Evolutionary conservation across 2,888 invertebrate genomes (phyloP).

Genomic region (Platerodrilus igneus): DNA sequence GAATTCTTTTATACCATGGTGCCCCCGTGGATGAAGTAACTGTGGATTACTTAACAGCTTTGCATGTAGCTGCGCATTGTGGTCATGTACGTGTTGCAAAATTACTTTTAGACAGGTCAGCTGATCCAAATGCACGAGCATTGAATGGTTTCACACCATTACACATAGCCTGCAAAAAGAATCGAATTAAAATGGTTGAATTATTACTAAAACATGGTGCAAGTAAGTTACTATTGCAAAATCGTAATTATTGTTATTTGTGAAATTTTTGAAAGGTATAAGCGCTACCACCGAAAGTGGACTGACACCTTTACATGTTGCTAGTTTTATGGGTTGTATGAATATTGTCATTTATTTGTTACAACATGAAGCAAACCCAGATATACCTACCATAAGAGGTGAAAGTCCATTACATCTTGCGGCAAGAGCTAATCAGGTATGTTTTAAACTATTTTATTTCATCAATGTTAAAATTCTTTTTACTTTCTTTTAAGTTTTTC

Average conservation of each 20-base stretch:
- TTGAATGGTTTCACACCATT: constrained; percentile 97
- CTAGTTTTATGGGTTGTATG: constrained; percentile 99
- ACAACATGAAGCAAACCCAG: constrained; percentile 89
- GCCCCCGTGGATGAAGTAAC: constrained; percentile 99
- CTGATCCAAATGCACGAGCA: constrained; percentile 95
- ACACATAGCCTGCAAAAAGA: constrained; percentile 99
- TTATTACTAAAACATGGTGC: constrained; percentile 92
- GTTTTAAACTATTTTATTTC: constrained; percentile 5
- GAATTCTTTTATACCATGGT: constrained; percentile 85
- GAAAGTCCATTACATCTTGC: constrained; percentile 97
- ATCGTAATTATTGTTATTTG: constrained; percentile 5
- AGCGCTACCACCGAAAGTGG: constrained; percentile 74
- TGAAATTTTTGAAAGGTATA: constrained; percentile 50
- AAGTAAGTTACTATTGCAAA: constrained; percentile 51
- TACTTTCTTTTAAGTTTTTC: too few species aligned
- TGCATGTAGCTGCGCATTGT: constrained; percentile 94
- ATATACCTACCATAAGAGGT: constrained; percentile 91
- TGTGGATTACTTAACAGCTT: constrained; percentile 93
- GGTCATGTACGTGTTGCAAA: constrained; percentile 92
- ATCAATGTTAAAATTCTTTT: background rate
- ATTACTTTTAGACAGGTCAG: constrained; percentile 84
- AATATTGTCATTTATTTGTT: constrained; percentile 95
- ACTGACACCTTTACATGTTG: constrained; percentile 94
- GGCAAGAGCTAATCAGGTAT: constrained; percentile 86
- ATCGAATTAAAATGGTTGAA: constrained; percentile 93